These are phyloP conservation scores for Premnoplex brunnescens DNA, from an alignment of 2,797 vertebrate species.

Conservation along the genomic window DNA sequence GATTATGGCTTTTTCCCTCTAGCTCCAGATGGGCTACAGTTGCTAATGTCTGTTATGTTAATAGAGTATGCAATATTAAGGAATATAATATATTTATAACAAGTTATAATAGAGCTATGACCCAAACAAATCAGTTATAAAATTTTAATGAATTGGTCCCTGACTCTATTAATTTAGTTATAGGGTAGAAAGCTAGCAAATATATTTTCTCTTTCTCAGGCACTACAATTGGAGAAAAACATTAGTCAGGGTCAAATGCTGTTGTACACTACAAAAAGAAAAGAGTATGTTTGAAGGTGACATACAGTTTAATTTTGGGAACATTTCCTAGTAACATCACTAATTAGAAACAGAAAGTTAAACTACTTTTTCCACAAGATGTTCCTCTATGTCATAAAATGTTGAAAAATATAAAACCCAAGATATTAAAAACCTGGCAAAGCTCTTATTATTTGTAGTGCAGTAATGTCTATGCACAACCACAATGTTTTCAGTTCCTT, in stretches of 20 bases:
- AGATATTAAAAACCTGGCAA: not conserved
- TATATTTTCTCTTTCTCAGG: constrained; percentile 5
- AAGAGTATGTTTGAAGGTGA: not conserved
- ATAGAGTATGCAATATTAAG: constrained; percentile 63
- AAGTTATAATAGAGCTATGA: constrained; percentile 53
- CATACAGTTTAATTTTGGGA: not conserved
- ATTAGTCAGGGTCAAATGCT: constrained; percentile 28
- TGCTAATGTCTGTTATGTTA: constrained; percentile 59
- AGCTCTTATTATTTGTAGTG: not conserved
- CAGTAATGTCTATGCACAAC: not conserved
- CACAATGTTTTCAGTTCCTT: not conserved
- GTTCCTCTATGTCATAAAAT: not conserved
- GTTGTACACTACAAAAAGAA: not conserved
- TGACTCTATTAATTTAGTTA: constrained; percentile 48
- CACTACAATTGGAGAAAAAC: constrained; percentile 23
- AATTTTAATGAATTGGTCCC: constrained; percentile 61
- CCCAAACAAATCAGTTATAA: constrained; percentile 55
- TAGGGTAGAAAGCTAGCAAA: constrained; percentile 8
- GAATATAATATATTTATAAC: constrained; percentile 70
- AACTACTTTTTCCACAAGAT: not conserved
- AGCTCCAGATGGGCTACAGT: constrained; percentile 26
- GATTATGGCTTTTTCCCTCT: constrained; percentile 49
- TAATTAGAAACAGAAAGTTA: not conserved
- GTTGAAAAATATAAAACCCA: not conserved
- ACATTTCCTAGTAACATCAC: not conserved